Conservation (phyloP, 2,888 invertebrate genomes). For the Drosophila dives region DNA sequence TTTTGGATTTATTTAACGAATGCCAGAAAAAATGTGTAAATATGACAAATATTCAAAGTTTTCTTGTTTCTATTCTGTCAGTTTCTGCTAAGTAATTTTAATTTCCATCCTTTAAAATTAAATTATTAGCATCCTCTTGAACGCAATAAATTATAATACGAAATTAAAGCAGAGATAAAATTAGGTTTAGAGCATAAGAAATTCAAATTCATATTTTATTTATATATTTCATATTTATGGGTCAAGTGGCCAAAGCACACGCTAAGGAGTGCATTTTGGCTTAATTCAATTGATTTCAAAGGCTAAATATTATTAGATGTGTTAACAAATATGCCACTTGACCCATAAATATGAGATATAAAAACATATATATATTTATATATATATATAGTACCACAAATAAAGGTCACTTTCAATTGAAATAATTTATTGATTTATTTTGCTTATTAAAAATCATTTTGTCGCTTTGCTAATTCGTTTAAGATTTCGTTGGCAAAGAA, state of each 20-base stretch:
- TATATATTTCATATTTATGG: conserved; percentile 36
- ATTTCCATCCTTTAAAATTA: background rate
- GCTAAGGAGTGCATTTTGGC: conserved; percentile 2
- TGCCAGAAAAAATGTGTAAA: conserved; percentile 16
- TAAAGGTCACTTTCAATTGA: background rate
- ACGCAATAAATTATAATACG: background rate
- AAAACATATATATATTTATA: too few relatives aligned
- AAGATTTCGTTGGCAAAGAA: too few relatives aligned
- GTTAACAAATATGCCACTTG: background rate
- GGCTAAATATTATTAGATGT: background rate
- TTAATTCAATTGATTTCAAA: conserved; percentile 10
- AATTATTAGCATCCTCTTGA: background rate
- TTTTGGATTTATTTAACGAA: conserved; percentile 17
- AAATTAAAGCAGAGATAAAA: background rate
- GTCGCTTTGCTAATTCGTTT: too few relatives aligned
- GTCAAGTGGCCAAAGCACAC: conserved; percentile 28
- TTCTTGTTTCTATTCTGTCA: background rate
- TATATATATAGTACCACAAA: background rate
- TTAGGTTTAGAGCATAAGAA: background rate
- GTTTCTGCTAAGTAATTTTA: background rate
- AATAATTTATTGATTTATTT: background rate
- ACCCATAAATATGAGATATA: too few relatives aligned
- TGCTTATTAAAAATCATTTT: background rate
- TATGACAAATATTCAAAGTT: conserved; percentile 27
- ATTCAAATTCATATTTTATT: background rate